These are phyloP conservation scores for Oscheius sp. DNA, from an alignment of 2,888 invertebrate species.

Conservation along the genomic window DNA sequence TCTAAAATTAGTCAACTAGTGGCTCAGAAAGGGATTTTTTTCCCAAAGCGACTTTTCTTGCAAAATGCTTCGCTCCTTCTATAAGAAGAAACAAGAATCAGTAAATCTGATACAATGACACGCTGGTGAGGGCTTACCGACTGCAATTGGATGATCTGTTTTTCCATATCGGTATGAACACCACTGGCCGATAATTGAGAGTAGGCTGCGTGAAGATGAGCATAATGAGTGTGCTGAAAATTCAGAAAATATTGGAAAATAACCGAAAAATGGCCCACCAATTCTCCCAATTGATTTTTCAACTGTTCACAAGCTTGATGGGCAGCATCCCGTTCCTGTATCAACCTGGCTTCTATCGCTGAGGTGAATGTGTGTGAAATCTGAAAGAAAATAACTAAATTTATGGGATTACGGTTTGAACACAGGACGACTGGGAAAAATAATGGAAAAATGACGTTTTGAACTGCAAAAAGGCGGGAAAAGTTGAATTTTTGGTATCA, in stretches of 20 bases:
- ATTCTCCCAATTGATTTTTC: slow-evolving; percentile 52
- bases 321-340: slow-evolving; percentile 37
- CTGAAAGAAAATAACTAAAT: slow-evolving; percentile 35
- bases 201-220: slow-evolving; percentile 69
- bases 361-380: slow-evolving; percentile 36
- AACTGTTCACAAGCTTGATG: slow-evolving; percentile 36
- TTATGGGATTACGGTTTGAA: neutral
- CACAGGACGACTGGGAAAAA: neutral
- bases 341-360: slow-evolving; percentile 32
- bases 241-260: neutral
- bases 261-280: slow-evolving; percentile 38
- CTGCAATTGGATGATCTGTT: slow-evolving; percentile 66
- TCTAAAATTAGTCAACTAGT: too few species aligned
- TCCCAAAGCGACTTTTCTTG: neutral
- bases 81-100: slow-evolving; percentile 13
- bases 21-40: neutral
- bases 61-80: neutral
- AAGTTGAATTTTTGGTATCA: too few species aligned
- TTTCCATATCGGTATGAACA: slow-evolving; percentile 52
- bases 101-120: too few species aligned
- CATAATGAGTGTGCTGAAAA: slow-evolving; percentile 67
- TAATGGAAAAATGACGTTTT: neutral
- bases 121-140: too few species aligned
- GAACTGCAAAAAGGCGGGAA: neutral
- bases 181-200: slow-evolving; percentile 55